Conservation (phyloP, 1,140 invertebrate species). For the Odontomachus brunneus region DNA sequence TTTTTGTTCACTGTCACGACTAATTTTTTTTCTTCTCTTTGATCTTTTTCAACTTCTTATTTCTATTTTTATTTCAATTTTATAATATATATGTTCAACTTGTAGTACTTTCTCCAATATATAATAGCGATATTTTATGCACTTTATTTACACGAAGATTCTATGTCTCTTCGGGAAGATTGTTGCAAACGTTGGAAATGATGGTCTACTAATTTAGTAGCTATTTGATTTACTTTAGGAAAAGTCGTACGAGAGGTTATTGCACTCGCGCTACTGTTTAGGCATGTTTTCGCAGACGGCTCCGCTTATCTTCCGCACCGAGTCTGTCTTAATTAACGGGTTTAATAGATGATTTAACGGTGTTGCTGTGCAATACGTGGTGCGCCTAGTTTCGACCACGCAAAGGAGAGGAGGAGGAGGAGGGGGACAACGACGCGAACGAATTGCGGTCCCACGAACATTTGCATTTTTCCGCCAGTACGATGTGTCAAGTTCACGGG, state of each 20-base stretch:
- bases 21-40: too few species aligned
- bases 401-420: conserved; percentile 7
- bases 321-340: conserved; percentile 65
- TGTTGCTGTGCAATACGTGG: conserved; percentile 36
- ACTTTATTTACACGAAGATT: too few species aligned
- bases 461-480: conserved; percentile 69
- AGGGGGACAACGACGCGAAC: conserved; percentile 10
- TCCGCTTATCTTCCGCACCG: conserved; percentile 30
- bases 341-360: conserved; percentile 72
- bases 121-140: too few species aligned
- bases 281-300: neutral
- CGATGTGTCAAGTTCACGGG: conserved; percentile 45
- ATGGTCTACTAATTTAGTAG: neutral
- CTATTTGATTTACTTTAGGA: neutral
- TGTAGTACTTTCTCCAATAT: too few species aligned
- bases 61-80: too few species aligned
- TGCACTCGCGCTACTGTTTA: conserved; percentile 6
- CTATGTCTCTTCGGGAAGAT: neutral
- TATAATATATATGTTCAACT: too few species aligned
- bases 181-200: neutral
- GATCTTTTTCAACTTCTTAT: too few species aligned
- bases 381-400: conserved; percentile 47
- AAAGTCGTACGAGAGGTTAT: conserved; percentile 10
- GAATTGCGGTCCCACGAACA: conserved; percentile 71
- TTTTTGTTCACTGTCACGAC: too few species aligned